These are phyloP conservation scores for Sepiola atlantica DNA, from an alignment of 2,888 invertebrate genomes.

Conservation along the genomic window DNA sequence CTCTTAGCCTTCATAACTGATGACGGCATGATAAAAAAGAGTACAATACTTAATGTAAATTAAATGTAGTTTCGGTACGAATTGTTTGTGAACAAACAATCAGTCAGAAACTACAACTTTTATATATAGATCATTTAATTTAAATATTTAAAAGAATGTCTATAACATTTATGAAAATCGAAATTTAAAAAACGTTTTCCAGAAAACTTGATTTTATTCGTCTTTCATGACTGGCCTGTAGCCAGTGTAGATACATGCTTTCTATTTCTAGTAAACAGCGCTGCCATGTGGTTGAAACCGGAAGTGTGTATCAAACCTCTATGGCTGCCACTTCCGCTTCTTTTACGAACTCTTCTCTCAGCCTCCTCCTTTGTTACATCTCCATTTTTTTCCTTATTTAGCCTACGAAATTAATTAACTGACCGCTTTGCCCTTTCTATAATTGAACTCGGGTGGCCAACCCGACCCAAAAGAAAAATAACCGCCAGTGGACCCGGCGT, in stretches of 20 bases:
- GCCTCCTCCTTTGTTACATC: not conserved
- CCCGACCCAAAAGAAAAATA: not conserved
- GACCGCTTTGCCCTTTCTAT: not conserved
- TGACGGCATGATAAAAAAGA: too few relatives aligned
- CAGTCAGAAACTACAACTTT: too few relatives aligned
- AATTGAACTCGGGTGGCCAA: not conserved
- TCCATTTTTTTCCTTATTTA: not conserved
- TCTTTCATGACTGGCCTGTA: not conserved
- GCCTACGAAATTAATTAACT: not conserved
- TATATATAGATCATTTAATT: too few relatives aligned
- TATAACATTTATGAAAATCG: too few relatives aligned
- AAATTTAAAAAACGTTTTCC: too few relatives aligned
- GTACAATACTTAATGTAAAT: too few relatives aligned
- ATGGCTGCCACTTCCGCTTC: constrained; percentile 43
- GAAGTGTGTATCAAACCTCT: constrained; percentile 36
- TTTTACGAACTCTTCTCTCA: not conserved
- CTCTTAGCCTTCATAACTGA: too few relatives aligned
- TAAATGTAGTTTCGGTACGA: too few relatives aligned
- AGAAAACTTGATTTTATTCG: not conserved
- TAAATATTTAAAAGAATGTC: too few relatives aligned
- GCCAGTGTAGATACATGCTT: not conserved
- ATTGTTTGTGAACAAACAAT: too few relatives aligned
- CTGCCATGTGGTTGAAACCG: constrained; percentile 42
- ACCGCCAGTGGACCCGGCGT: not conserved
- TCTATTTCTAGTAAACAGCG: not conserved